Evolutionary conservation across 2,113 vertebrate genomes (phyloP), one percentile per base, ranked within the genome.

Genomic region (Nothocercus nigrocapillus): DNA sequence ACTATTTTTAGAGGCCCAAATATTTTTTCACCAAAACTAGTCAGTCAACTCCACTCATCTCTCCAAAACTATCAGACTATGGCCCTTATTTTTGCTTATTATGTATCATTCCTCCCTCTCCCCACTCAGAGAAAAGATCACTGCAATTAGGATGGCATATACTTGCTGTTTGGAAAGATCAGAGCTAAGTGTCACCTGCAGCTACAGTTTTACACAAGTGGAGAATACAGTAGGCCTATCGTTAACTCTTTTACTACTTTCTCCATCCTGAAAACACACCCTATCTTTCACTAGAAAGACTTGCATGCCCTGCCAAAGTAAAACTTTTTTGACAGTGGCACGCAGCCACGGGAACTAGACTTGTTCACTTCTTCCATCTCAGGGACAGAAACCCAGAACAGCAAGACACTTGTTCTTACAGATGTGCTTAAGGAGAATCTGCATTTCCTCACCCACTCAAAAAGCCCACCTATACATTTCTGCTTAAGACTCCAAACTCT

Each of bases 21-120:
- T 59, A 91, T 28, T 32, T 51, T 61, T 38, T 36, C 4, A 82
- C 32, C 54, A 66, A 54, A 82, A 49, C 18, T 30, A 62, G 15
- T 7, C 0, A 0, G 53, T 28, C 27, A 38, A 1, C 16, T 82
- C 34, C 27, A 45, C 51, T 73, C 11, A 3, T 4, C 20, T 9
- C 22, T 63, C 70, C 47, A 8, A 28, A 89, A 34, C 17, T 19
- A 66, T 7, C 11, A 45, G 69, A 20, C 2, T 45, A 25, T 0
- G 1, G 20, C 6, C 45, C n/a, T 30, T 24, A 25, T 8, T 72
- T 67, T 38, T 1, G 3, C 20, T 59, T 36, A 10, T 58, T 15
- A 7, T 2, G 6, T 17, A 53, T 34, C 47, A 38, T 27, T 51
- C 24, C 47, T 54, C 27, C 25, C 18, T 66, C 16, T 15, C 22